Conservation (phyloP, 1,140 invertebrate species). For the Saccostrea echinata region DNA sequence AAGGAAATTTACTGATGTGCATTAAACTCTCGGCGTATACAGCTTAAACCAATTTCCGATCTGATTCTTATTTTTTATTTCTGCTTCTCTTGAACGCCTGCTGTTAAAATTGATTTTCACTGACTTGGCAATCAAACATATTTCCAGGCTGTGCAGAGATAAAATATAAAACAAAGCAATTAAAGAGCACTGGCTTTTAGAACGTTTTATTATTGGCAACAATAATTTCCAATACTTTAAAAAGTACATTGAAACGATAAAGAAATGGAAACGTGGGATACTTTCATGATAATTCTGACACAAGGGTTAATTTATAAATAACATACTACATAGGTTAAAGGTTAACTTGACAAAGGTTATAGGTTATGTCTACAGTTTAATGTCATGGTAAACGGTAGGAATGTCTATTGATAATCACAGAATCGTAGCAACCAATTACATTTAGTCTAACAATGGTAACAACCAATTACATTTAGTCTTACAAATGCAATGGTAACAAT, state of each 20-base stretch:
- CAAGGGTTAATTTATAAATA: background rate
- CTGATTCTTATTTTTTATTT: background rate
- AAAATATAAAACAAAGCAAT: background rate
- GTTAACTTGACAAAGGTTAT: background rate
- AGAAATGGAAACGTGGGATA: background rate
- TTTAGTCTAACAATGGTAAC: too few species aligned
- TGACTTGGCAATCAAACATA: background rate
- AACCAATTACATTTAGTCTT: too few species aligned
- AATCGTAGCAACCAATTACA: background rate
- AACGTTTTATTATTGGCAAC: slow-evolving; percentile 14
- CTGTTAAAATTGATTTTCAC: background rate
- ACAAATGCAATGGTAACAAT: too few species aligned
- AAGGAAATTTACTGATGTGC: background rate
- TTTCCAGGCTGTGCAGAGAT: background rate
- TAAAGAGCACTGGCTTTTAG: background rate
- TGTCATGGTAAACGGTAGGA: background rate
- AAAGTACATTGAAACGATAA: slow-evolving; percentile 18
- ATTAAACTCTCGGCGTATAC: background rate
- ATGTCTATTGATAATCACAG: slow-evolving; percentile 16
- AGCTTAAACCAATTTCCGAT: background rate
- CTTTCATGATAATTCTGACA: background rate
- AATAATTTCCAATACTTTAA: background rate
- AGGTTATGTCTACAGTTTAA: background rate
- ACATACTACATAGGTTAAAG: background rate
- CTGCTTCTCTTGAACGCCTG: background rate